Percentiles rank a stretch among this genome's conserved stretches.
Evolutionary conservation across 1,140 invertebrate species (phyloP).

Genomic region (Pentalonia nigronervosa): DNA sequence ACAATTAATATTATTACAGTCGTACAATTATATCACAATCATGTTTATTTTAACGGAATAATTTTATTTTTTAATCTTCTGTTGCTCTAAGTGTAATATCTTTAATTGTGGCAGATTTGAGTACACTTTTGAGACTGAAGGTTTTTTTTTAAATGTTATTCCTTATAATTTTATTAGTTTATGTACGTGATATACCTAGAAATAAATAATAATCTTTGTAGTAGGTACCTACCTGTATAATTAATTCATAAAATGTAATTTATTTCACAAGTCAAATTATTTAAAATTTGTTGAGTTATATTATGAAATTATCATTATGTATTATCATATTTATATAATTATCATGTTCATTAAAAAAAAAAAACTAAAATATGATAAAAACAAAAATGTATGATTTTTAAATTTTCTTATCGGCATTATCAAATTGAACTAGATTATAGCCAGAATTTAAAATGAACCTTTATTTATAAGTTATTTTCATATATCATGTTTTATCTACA

Average conservation of each 20-base stretch:
- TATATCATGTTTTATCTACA: not conserved
- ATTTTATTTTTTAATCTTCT: not conserved
- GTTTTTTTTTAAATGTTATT: not conserved
- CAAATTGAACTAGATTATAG: too few species aligned
- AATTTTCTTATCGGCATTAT: too few species aligned
- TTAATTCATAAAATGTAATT: too few species aligned
- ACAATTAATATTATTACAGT: not conserved
- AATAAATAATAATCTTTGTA: not conserved
- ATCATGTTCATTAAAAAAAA: too few species aligned
- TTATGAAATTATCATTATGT: too few species aligned
- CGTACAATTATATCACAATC: not conserved
- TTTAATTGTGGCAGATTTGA: not conserved
- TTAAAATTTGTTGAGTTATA: too few species aligned
- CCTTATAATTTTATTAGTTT: not conserved
- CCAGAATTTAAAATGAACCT: not conserved
- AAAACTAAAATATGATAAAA: too few species aligned
- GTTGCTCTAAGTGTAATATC: not conserved
- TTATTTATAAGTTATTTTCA: not conserved
- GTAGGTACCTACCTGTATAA: too few species aligned
- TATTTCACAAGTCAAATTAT: too few species aligned
- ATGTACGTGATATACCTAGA: not conserved
- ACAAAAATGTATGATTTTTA: too few species aligned
- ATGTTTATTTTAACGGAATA: not conserved
- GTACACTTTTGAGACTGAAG: constrained; percentile 1
- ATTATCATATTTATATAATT: too few species aligned